Percentiles rank a stretch among this genome's conserved stretches.
Conservation (phyloP, 2,113 vertebrate genomes). For the Python bivittatus region DNA sequence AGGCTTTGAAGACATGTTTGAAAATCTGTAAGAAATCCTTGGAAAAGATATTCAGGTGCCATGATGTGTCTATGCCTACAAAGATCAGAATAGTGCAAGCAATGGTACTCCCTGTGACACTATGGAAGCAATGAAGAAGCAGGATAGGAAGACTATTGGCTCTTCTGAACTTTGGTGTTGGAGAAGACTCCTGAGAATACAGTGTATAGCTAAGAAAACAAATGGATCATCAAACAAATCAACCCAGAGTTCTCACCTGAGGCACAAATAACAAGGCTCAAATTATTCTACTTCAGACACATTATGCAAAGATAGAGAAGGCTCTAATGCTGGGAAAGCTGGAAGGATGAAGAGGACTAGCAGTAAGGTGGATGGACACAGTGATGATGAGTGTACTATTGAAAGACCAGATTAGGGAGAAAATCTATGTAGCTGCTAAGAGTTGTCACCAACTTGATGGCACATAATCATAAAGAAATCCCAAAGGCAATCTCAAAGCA, state of each 20-base stretch:
- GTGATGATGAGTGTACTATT: background rate
- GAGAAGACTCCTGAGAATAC: background rate
- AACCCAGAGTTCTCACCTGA: background rate
- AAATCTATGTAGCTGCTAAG: background rate
- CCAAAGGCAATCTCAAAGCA: background rate
- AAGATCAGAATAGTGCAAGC: background rate
- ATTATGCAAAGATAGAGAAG: background rate
- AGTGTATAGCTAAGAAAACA: background rate
- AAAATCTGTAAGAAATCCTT: background rate
- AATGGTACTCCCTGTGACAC: background rate
- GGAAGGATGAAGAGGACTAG: background rate
- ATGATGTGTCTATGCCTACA: background rate
- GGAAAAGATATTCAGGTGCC: background rate
- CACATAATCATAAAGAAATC: background rate
- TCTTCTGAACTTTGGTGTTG: background rate
- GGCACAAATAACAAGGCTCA: background rate
- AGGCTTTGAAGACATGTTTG: background rate
- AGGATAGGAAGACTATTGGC: background rate
- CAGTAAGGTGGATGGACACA: background rate
- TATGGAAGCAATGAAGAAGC: background rate
- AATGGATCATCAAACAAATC: background rate
- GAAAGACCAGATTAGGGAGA: background rate
- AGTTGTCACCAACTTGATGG: background rate
- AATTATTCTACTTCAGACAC: background rate
- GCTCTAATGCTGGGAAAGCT: background rate